Conservation (phyloP, 2,113 vertebrate species). For the Pipra filicauda region DNA sequence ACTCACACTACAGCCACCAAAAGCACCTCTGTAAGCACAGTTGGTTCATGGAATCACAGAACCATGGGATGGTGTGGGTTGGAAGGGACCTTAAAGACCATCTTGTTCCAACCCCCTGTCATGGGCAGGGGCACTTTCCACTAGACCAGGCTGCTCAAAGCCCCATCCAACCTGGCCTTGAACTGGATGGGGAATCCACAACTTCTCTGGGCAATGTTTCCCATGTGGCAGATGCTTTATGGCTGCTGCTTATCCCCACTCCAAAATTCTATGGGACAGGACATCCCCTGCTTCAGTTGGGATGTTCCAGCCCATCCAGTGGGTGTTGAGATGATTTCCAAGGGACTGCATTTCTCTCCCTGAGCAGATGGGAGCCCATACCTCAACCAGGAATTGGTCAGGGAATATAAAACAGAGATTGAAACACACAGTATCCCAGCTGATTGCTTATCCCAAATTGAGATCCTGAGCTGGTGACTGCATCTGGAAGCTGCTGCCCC, state of each 20-base stretch:
- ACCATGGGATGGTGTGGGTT: neutral
- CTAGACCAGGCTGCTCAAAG: neutral
- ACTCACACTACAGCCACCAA: neutral
- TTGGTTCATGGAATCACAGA: neutral
- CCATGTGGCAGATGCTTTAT: neutral
- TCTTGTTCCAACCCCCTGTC: neutral
- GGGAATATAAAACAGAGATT: neutral
- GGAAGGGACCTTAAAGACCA: neutral
- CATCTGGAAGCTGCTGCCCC: neutral
- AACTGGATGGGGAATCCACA: neutral
- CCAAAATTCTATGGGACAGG: accelerated
- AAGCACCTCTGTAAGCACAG: neutral
- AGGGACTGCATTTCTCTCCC: neutral
- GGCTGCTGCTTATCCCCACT: neutral
- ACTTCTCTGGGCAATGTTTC: neutral
- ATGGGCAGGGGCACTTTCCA: neutral
- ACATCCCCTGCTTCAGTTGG: neutral
- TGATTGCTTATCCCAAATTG: neutral
- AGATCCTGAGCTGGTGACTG: neutral
- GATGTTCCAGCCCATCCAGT: neutral
- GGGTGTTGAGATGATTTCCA: neutral
- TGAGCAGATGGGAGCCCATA: neutral
- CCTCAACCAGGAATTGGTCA: neutral
- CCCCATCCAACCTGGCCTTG: neutral
- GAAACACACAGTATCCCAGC: neutral